phyloP scores from a whole-genome alignment of 1,140 invertebrate species.

The Cyphomyrmex costatus region DNA sequence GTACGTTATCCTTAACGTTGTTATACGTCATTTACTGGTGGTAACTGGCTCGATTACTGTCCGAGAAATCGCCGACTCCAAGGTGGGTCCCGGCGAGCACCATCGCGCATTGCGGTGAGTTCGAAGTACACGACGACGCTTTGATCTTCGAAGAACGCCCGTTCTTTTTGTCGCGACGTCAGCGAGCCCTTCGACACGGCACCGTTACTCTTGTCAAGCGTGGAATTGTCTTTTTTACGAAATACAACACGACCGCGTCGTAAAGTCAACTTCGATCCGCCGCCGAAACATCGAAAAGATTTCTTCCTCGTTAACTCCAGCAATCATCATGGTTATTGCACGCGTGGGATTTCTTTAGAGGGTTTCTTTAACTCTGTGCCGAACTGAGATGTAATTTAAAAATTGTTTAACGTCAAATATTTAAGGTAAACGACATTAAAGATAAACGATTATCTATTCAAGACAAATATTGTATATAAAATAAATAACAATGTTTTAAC shows the following conservation, averaged over 20 bases:
- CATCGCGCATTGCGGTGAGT: neutral
- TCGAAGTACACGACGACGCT: slow-evolving; percentile 35
- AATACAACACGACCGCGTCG: slow-evolving; percentile 12
- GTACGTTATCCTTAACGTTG: slow-evolving; percentile 72
- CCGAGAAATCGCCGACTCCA: slow-evolving; percentile 54
- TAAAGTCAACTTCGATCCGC: slow-evolving; percentile 40
- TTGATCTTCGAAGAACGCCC: slow-evolving; percentile 52
- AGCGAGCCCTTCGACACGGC: slow-evolving; percentile 30
- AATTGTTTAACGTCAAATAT: neutral
- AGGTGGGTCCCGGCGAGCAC: slow-evolving; percentile 37
- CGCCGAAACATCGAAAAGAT: slow-evolving; percentile 36
- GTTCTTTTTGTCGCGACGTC: slow-evolving; percentile 17
- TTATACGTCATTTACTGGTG: slow-evolving; percentile 60
- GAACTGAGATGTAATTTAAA: neutral
- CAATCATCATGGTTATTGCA: slow-evolving; percentile 23
- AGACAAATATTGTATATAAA: no score
- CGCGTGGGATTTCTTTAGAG: neutral
- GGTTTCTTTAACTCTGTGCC: neutral
- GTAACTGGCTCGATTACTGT: slow-evolving; percentile 63
- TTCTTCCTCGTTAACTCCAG: slow-evolving; percentile 26
- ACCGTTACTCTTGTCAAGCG: slow-evolving; percentile 48
- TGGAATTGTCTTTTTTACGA: slow-evolving; percentile 55
- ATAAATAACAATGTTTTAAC: neutral
- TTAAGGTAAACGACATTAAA: neutral
- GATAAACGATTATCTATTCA: neutral